These are phyloP conservation scores for Gymnocephalus cernua DNA, from an alignment of 2,113 vertebrate species.

Conservation along the genomic window DNA sequence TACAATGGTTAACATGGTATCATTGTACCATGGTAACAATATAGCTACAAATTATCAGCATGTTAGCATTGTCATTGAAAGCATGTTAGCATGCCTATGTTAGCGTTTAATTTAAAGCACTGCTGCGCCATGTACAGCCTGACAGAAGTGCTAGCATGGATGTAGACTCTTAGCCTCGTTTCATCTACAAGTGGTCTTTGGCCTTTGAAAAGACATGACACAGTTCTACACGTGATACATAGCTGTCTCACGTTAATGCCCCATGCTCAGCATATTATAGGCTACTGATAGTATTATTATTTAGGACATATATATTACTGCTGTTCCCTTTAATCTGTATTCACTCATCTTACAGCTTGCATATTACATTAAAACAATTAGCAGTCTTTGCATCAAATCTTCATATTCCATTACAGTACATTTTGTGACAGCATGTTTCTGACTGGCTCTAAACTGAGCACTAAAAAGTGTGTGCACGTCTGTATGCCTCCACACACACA, in stretches of 20 bases:
- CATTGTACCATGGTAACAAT: neutral
- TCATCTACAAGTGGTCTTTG: neutral
- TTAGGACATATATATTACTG: neutral
- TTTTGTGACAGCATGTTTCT: constrained; percentile 38
- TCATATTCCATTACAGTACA: constrained; percentile 28
- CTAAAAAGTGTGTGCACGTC: constrained; percentile 31
- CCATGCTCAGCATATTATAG: neutral
- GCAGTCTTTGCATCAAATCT: constrained; percentile 35
- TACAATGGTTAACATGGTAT: neutral
- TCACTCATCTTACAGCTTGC: neutral
- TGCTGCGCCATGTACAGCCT: neutral
- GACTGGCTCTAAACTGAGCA: constrained; percentile 27
- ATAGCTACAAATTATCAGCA: neutral
- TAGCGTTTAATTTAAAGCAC: neutral
- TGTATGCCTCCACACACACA: constrained; percentile 51
- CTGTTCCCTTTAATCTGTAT: neutral
- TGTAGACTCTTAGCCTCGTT: neutral
- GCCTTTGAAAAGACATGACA: neutral
- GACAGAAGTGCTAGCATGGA: neutral
- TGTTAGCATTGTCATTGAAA: neutral
- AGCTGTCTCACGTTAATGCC: neutral
- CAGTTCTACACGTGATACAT: neutral
- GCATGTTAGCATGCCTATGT: neutral
- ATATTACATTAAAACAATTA: neutral
- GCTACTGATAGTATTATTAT: neutral